A percentile compares a stretch with the other conserved stretches of the same genome.
phyloP scores from a whole-genome alignment of 2,113 vertebrate genomes.

The Micromys minutus region DNA sequence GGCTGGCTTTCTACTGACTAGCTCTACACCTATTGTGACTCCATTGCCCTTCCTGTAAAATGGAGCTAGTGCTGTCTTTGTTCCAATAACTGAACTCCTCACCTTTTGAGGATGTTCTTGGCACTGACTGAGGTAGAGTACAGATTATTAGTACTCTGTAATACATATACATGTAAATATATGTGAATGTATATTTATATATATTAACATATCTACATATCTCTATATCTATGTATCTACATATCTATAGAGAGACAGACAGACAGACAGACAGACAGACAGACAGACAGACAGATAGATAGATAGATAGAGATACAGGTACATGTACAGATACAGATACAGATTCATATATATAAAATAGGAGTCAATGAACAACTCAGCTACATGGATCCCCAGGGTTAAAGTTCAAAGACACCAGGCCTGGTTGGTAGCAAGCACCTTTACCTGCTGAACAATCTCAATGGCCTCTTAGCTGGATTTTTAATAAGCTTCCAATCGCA shows the following conservation, averaged over 20 bases:
- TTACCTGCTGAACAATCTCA: neutral
- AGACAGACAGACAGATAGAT: no score
- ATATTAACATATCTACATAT: no score
- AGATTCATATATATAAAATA: neutral
- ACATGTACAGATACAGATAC: no score
- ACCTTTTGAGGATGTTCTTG: neutral
- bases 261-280: no score
- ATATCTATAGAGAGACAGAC: no score
- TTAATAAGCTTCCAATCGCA: neutral
- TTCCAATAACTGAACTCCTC: neutral
- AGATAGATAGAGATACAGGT: no score
- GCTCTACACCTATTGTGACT: neutral
- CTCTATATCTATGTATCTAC: no score
- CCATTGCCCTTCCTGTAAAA: neutral
- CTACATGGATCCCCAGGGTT: neutral
- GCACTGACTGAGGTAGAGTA: no score
- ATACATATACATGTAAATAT: no score
- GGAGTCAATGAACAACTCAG: neutral
- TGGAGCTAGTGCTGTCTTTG: neutral
- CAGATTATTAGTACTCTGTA: no score
- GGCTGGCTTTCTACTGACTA: neutral
- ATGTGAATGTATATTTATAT: no score
- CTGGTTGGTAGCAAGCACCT: neutral
- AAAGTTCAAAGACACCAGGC: neutral
- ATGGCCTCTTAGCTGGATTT: neutral